Percentiles rank a stretch among this genome's conserved stretches.
phyloP scores from a whole-genome alignment of 2,113 vertebrate genomes.

The Zootoca vivipara region DNA sequence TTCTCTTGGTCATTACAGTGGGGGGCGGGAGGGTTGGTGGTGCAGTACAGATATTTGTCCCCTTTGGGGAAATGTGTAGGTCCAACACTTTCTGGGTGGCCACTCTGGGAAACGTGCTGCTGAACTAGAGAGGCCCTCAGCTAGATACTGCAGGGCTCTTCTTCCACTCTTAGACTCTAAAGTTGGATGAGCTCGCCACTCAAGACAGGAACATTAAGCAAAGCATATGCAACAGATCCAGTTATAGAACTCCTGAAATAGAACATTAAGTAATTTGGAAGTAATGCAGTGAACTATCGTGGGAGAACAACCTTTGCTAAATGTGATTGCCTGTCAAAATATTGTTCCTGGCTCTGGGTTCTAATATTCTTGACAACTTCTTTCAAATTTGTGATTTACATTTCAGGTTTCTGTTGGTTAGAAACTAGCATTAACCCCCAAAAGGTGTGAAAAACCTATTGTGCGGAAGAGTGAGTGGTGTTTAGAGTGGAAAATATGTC shows the following conservation, averaged over 20 bases:
- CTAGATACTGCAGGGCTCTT: not conserved
- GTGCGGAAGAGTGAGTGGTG: not conserved
- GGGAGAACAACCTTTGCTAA: slow-evolving; percentile 23
- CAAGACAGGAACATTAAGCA: not conserved
- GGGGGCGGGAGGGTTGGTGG: too few species aligned
- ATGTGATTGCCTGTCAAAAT: slow-evolving; percentile 51
- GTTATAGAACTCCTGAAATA: slow-evolving; percentile 23
- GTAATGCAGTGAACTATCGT: slow-evolving; percentile 12
- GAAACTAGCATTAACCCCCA: not conserved
- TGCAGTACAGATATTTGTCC: too few species aligned
- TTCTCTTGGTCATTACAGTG: too few species aligned
- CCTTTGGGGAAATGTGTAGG: too few species aligned
- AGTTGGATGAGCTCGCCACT: fast-evolving
- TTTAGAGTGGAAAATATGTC: not conserved
- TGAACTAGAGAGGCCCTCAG: not conserved
- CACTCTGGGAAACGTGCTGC: not conserved
- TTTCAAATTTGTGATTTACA: slow-evolving; percentile 45
- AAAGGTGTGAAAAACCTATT: not conserved
- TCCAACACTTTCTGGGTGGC: too few species aligned
- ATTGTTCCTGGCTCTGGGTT: slow-evolving; percentile 38
- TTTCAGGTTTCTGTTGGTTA: slow-evolving; percentile 53
- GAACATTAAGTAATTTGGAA: slow-evolving; percentile 19
- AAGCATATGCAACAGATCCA: not conserved
- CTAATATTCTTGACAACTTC: slow-evolving; percentile 47
- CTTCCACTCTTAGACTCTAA: not conserved